These are phyloP conservation scores for Athrips mouffetella DNA, from an alignment of 2,888 invertebrate genomes.

Conservation along the genomic window DNA sequence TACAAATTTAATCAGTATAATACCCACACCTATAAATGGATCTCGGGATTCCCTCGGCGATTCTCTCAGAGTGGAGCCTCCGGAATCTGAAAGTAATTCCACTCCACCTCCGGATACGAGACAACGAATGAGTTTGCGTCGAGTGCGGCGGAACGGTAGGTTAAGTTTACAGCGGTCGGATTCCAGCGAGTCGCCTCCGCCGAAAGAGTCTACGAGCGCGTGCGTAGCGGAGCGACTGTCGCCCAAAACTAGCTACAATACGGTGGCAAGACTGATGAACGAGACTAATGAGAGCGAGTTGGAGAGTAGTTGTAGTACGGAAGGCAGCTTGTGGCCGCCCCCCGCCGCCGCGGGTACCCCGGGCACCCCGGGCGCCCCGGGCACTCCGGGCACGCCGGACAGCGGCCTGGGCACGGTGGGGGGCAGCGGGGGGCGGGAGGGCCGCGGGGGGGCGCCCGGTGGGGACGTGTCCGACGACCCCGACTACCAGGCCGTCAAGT, in stretches of 20 bases:
- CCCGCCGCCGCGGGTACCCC: conserved; percentile 42
- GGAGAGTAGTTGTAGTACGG: conserved; percentile 70
- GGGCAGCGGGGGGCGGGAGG: conserved; percentile 60
- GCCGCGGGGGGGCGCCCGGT: conserved; percentile 39
- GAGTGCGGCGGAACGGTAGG: conserved; percentile 52
- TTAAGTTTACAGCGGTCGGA: conserved; percentile 53
- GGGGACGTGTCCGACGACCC: conserved; percentile 65
- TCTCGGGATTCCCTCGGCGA: conserved; percentile 66
- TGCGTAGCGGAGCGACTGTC: conserved; percentile 42
- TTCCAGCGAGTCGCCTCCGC: conserved; percentile 64
- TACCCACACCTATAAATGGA: conserved; percentile 80
- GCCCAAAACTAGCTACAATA: conserved; percentile 47
- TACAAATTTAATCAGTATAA: conserved; percentile 72
- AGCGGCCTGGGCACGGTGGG: conserved; percentile 59
- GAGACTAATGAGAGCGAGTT: conserved; percentile 73
- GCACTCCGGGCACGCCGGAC: conserved; percentile 49
- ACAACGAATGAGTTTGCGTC: conserved; percentile 40
- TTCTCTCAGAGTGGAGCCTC: conserved; percentile 50
- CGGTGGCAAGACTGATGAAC: conserved; percentile 67
- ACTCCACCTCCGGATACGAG: conserved; percentile 42
- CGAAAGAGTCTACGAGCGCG: conserved; percentile 42
- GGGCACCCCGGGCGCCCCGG: conserved; percentile 57
- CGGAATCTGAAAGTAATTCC: conserved; percentile 41
- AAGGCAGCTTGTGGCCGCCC: conserved; percentile 40
- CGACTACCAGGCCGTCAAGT: conserved; percentile 72